These are phyloP conservation scores for Muntiacus reevesi DNA, from an alignment of 2,113 vertebrate genomes.

Conservation along the genomic window DNA sequence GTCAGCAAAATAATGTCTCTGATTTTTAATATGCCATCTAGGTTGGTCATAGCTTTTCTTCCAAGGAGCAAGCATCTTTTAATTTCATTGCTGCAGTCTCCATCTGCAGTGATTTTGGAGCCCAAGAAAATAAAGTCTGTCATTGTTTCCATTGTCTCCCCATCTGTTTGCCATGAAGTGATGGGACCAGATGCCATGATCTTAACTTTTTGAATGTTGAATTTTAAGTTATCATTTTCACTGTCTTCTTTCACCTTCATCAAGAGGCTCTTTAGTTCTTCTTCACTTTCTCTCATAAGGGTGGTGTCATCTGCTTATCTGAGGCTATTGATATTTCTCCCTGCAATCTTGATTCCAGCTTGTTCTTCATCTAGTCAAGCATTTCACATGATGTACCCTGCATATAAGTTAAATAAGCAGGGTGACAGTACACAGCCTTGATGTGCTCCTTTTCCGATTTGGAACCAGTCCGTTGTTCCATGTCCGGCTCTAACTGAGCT, in stretches of 20 bases:
- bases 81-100: not conserved
- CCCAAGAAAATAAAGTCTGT: not conserved
- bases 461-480: not conserved
- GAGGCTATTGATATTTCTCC: not conserved
- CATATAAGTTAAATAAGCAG: not conserved
- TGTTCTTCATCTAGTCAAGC: not conserved
- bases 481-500: not conserved
- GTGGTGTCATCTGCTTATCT: not conserved
- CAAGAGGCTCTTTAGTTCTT: not conserved
- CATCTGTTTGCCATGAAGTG: not conserved
- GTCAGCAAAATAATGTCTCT: not conserved
- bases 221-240: not conserved
- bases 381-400: not conserved
- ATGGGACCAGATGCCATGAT: not conserved
- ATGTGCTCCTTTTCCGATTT: not conserved
- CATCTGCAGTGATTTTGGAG: not conserved
- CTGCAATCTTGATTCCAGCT: not conserved
- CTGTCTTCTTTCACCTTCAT: not conserved
- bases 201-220: not conserved
- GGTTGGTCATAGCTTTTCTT: not conserved
- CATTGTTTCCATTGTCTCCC: not conserved
- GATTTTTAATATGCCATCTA: not conserved
- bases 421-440: not conserved
- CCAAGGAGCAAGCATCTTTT: not conserved
- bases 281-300: not conserved